Conservation (phyloP, 2,888 invertebrate genomes). For the Tetropium fuscum region DNA sequence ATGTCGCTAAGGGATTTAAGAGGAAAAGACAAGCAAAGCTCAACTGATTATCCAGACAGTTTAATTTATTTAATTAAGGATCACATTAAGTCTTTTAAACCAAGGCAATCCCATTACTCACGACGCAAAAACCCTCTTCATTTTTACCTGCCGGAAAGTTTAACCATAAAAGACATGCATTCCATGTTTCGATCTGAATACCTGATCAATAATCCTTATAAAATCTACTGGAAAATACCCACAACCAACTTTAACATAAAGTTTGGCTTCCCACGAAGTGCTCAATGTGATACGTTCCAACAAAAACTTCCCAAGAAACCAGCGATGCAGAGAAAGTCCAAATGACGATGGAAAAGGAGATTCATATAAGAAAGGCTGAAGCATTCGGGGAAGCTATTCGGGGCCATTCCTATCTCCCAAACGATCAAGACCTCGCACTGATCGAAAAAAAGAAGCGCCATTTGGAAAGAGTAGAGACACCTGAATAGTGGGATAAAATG, state of each 20-base stretch:
- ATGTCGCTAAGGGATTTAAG: constrained; percentile 20
- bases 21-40: constrained; percentile 27
- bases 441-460: no score
- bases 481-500: neutral
- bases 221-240: constrained; percentile 22
- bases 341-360: no score
- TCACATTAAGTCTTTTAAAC: constrained; percentile 25
- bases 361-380: no score
- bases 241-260: neutral
- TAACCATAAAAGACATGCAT: constrained; percentile 12
- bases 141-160: constrained; percentile 17
- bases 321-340: no score
- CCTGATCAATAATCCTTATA: constrained; percentile 20
- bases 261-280: neutral
- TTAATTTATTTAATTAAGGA: constrained; percentile 25
- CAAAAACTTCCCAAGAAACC: no score
- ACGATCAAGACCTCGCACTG: no score
- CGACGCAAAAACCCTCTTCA: constrained; percentile 9
- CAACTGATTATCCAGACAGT: constrained; percentile 22
- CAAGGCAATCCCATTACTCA: constrained; percentile 25
- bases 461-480: neutral
- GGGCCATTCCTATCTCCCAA: no score
- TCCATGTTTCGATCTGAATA: constrained; percentile 21
- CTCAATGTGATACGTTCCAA: no score
- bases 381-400: no score